Conservation (phyloP, 2,113 vertebrate genomes). For the Clarias macrocephalus region DNA sequence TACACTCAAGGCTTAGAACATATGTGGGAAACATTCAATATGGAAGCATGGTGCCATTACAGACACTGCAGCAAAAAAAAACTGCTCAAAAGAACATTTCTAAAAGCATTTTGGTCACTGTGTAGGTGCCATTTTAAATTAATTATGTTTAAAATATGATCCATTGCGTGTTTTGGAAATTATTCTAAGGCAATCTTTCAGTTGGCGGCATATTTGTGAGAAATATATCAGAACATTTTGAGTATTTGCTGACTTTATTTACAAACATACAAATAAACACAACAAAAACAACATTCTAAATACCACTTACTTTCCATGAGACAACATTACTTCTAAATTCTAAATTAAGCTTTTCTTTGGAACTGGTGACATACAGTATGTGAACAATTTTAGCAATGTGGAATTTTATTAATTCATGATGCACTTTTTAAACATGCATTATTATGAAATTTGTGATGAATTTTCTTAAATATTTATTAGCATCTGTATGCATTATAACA, state of each 20-base stretch:
- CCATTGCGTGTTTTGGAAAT: background rate
- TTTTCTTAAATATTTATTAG: background rate
- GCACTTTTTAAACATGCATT: background rate
- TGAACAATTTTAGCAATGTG: background rate
- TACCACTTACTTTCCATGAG: background rate
- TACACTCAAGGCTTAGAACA: background rate
- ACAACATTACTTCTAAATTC: background rate
- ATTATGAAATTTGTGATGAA: background rate
- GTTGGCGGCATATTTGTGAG: background rate
- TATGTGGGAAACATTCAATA: background rate
- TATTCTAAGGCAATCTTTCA: background rate
- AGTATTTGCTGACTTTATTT: background rate
- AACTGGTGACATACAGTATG: background rate
- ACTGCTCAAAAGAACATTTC: background rate
- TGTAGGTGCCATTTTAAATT: background rate
- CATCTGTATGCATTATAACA: background rate
- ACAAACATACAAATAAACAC: background rate
- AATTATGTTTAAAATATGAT: background rate
- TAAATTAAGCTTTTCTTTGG: background rate
- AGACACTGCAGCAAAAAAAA: background rate
- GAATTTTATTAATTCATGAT: background rate
- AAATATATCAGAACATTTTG: background rate
- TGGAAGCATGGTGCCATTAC: background rate
- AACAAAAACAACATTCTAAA: too few relatives aligned
- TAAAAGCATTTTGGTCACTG: background rate